A percentile compares a stretch with the other conserved stretches of the same genome.
Conservation (phyloP, 2,888 invertebrate species). For the Trissonchulus latispiculum region DNA sequence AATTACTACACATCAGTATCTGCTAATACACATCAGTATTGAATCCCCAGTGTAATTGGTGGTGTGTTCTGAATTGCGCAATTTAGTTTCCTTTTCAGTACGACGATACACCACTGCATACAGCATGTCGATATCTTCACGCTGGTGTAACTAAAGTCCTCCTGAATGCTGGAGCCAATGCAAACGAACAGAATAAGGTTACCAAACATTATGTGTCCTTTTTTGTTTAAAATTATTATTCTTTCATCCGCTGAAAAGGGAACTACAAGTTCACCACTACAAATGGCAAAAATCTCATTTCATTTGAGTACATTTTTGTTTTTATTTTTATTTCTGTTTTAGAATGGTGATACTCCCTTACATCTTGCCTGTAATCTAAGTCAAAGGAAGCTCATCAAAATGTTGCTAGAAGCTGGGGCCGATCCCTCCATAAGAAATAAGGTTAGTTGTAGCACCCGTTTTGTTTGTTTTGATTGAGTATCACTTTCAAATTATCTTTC, state of each 20-base stretch:
- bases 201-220: slow-evolving; percentile 25
- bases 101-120: slow-evolving; percentile 86
- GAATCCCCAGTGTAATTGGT: too few relatives aligned
- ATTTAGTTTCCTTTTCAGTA: too few relatives aligned
- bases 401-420: slow-evolving; percentile 75
- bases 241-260: too few relatives aligned
- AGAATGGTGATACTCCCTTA: slow-evolving; percentile 83
- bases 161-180: slow-evolving; percentile 73
- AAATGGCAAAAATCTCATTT: too few relatives aligned
- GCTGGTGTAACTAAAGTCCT: slow-evolving; percentile 88
- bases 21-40: too few relatives aligned
- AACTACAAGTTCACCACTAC: too few relatives aligned
- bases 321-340: slow-evolving; percentile 28
- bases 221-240: not conserved
- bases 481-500: too few relatives aligned
- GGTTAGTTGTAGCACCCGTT: slow-evolving; percentile 46
- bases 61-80: too few relatives aligned
- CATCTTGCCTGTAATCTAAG: slow-evolving; percentile 92
- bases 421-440: slow-evolving; percentile 63
- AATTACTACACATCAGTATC: too few relatives aligned
- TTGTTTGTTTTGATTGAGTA: too few relatives aligned
- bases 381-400: slow-evolving; percentile 73
- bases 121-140: slow-evolving; percentile 87
- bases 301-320: too few relatives aligned
- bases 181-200: slow-evolving; percentile 77